Evolutionary conservation across 2,888 invertebrate species (phyloP).

Genomic region (Pammene fasciana): DNA sequence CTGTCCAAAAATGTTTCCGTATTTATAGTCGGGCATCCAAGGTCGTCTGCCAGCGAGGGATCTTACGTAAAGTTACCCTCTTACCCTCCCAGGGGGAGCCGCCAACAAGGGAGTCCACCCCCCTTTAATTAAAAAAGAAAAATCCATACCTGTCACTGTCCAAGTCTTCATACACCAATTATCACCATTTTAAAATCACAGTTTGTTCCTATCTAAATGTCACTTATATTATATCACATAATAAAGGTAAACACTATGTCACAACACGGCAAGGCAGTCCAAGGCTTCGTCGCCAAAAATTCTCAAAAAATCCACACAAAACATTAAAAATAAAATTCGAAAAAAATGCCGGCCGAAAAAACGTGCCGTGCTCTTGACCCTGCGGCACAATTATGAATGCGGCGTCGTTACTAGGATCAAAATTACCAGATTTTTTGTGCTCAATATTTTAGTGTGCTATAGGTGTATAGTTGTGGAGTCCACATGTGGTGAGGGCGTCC

Average conservation of each 20-base stretch:
- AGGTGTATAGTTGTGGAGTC: slow-evolving; percentile 68
- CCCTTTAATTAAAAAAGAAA: slow-evolving; percentile 60
- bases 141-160: slow-evolving; percentile 71
- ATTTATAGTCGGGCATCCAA: slow-evolving; percentile 78
- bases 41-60: slow-evolving; percentile 75
- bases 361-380: slow-evolving; percentile 80
- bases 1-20: slow-evolving; percentile 78
- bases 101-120: slow-evolving; percentile 56
- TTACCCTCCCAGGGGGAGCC: slow-evolving; percentile 53
- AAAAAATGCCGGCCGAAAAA: slow-evolving; percentile 68
- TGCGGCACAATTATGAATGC: slow-evolving; percentile 81
- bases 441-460: slow-evolving; percentile 81
- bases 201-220: slow-evolving; percentile 80
- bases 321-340: slow-evolving; percentile 62
- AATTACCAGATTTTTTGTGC: slow-evolving; percentile 81
- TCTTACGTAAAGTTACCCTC: slow-evolving; percentile 67
- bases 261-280: slow-evolving; percentile 83
- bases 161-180: slow-evolving; percentile 74
- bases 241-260: slow-evolving; percentile 80
- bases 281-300: slow-evolving; percentile 74
- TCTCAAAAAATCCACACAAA: slow-evolving; percentile 78
- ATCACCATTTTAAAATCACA: slow-evolving; percentile 82
- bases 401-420: slow-evolving; percentile 80
- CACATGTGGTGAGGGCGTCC: slow-evolving; percentile 76
- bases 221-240: slow-evolving; percentile 81